Evolutionary conservation across 2,888 invertebrate species (phyloP).

Genomic region (Neoscelio sp.): DNA sequence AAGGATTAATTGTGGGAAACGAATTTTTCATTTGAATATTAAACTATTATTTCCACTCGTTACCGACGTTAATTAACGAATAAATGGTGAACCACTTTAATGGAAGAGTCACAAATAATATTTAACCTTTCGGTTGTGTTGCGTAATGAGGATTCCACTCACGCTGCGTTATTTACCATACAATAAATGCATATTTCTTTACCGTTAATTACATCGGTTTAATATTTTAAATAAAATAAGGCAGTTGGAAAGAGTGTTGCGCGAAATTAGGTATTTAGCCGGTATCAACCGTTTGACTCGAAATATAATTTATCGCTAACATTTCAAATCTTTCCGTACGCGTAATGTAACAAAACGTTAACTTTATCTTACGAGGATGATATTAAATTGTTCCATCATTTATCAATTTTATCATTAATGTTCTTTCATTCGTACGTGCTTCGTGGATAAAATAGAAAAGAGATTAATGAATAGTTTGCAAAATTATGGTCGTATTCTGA

Average conservation of each 20-base stretch:
- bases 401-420: no score
- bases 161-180: slow-evolving; percentile 46
- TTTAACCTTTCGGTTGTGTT: slow-evolving; percentile 50
- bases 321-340: slow-evolving; percentile 36
- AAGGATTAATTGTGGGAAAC: slow-evolving; percentile 24
- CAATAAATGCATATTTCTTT: slow-evolving; percentile 42
- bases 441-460: no score
- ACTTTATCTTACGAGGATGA: neutral
- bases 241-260: slow-evolving; percentile 28
- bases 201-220: slow-evolving; percentile 44
- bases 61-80: slow-evolving; percentile 36
- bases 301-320: slow-evolving; percentile 44
- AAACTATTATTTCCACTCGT: slow-evolving; percentile 26
- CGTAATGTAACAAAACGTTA: slow-evolving; percentile 5
- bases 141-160: slow-evolving; percentile 51
- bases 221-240: slow-evolving; percentile 43
- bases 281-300: slow-evolving; percentile 11
- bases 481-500: no score
- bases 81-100: slow-evolving; percentile 49
- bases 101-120: slow-evolving; percentile 41
- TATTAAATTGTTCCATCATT: no score
- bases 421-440: no score
- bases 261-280: slow-evolving; percentile 40
- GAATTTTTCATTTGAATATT: slow-evolving; percentile 4
- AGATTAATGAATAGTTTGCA: no score